Base-by-base conservation (phyloP, 2,797 vertebrate genomes). In the Podarcis siculus region DNA sequence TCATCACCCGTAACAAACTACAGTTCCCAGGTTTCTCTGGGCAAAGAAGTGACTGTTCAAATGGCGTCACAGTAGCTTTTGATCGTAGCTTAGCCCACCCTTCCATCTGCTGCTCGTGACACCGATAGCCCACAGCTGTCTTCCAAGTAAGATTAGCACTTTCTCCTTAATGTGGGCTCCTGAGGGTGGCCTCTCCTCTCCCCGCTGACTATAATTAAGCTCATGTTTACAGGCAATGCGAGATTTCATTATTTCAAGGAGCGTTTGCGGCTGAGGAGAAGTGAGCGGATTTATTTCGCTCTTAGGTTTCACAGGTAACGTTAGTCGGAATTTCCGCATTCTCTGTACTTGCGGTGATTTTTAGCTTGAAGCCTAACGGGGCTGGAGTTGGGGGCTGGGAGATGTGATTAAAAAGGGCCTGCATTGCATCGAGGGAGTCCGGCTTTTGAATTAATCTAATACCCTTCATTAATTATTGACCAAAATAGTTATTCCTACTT, bases 401-500 rank as follows among this genome's bases (percentile, higher is more conserved):
- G 8, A n/a, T 86, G 67, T 30, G 35, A 81, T 87, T 72, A 87
- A 73, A 81, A 61, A 35, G 73, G 79, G 15, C 78, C 55, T 73
- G 78, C 30, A 42, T 35, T 75, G 49, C 35, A 75, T 55, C 55
- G 55, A 87, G 82, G 86, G 75, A 85, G 35, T 37, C 77, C 89
- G 83, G 32, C 10, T 30, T 73, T 42, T 55, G 25, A 82, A 13
- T 35, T 39, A 49, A 9, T 61, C 30, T 27, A 27, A 75, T 72
- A 87, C 17, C 25, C 86, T 75, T 87, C 86, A 87, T 87, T 87
- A 87, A 87, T 87, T 81, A 87, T 82, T 87, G 79, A 87, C 67
- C 78, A 81, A 81, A 64, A 67, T 73, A 81, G 86, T 81, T 87
- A 66, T 64, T 66, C 12, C 71, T 75, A 67, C 39, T 37, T 42